Evolutionary conservation across 1,140 invertebrate species (phyloP).

Genomic region (Drosophila nebulosa): DNA sequence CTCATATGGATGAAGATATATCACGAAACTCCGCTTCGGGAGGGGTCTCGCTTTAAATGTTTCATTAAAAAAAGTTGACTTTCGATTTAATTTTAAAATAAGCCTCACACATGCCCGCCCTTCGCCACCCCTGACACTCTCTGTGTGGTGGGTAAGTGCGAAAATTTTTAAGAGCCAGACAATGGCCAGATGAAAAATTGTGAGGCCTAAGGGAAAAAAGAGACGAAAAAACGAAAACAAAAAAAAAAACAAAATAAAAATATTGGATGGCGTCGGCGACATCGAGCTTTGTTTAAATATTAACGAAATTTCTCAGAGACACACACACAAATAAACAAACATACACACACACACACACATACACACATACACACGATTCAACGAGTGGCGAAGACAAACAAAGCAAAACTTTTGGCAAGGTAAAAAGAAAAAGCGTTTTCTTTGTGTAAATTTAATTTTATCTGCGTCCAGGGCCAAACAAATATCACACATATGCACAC

Average conservation of each 20-base stretch:
- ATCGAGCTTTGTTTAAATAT: conserved; percentile 55
- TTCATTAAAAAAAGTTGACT: background rate
- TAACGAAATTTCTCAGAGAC: conserved; percentile 44
- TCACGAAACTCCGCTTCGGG: too few species aligned
- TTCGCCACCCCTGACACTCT: background rate
- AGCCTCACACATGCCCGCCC: background rate
- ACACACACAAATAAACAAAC: background rate
- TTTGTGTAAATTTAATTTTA: conserved; percentile 69
- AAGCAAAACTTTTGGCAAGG: conserved; percentile 33
- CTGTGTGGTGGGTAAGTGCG: background rate
- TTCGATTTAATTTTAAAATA: background rate
- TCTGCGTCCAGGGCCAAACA: conserved; percentile 59
- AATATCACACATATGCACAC: conserved; percentile 30
- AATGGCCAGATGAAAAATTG: conserved; percentile 46
- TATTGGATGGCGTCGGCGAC: conserved; percentile 28
- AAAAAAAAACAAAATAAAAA: background rate
- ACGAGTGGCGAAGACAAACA: conserved; percentile 26
- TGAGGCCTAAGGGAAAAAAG: conserved; percentile 39
- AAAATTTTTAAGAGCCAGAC: background rate
- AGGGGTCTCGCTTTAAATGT: background rate
- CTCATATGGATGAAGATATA: too few species aligned
- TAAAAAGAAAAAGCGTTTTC: conserved; percentile 34
- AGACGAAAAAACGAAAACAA: conserved; percentile 2
- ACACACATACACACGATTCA: conserved; percentile 24
- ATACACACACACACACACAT: conserved; percentile 17